These are phyloP conservation scores for Diplazon laetatorius DNA, from an alignment of 2,888 invertebrate genomes.

Conservation along the genomic window DNA sequence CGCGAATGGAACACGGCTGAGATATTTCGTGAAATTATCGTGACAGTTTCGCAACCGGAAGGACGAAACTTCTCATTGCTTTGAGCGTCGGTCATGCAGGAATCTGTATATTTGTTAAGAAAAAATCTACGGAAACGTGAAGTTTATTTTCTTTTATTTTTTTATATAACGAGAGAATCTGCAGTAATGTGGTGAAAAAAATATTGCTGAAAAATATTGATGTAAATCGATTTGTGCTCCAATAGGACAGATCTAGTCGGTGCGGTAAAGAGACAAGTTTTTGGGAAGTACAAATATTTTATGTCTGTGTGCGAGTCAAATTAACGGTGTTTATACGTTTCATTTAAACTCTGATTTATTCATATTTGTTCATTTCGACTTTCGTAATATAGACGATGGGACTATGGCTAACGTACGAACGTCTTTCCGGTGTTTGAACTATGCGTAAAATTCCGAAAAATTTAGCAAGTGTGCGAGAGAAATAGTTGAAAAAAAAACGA, in stretches of 20 bases:
- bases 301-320: not conserved
- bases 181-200: too few species aligned
- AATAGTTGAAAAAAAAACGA: too few species aligned
- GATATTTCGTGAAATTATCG: slow-evolving; percentile 15
- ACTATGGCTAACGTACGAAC: not conserved
- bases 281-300: not conserved
- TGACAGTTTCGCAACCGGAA: slow-evolving; percentile 51
- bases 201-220: too few species aligned
- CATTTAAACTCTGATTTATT: not conserved
- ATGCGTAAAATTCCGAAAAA: not conserved
- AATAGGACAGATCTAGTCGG: too few species aligned
- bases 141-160: not conserved
- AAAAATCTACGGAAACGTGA: not conserved
- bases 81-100: too few species aligned
- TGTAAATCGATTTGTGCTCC: too few species aligned
- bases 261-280: too few species aligned
- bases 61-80: not conserved
- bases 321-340: not conserved
- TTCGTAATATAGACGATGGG: not conserved
- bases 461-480: too few species aligned
- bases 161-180: too few species aligned
- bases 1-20: not conserved
- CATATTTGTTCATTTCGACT: not conserved
- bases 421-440: not conserved
- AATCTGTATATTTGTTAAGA: too few species aligned